Base-by-base conservation (phyloP, 1,140 invertebrate species). In the Psix sp. region DNA sequence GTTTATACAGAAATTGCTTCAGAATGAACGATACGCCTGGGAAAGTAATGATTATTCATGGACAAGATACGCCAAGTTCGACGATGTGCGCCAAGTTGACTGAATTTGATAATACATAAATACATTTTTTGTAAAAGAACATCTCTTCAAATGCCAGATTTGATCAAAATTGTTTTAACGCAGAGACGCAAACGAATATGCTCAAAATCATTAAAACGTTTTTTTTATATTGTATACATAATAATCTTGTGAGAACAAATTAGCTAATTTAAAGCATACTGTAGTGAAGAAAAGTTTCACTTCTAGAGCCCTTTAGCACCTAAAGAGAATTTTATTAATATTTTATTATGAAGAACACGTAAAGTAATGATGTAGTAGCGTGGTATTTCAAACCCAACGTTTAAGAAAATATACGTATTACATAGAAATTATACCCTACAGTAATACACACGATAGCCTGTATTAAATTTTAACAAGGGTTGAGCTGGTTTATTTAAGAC, bases 21-120 rank as follows among this genome's bases (percentile, higher is more conserved):
- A 49, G 33, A 60, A 71, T 62, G 26, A 71, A 71, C 56, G 56
- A 70, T 48, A 62, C 57, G 56, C 57, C 42, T 48, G 56, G 56
- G 56, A 62, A 71, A 48, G 40, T 48, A 54, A 54, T 62, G 42
- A 71, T 71, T 62, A 70, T 60, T 70, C 49, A 70, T 60, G 54
- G 56, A 60, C 46, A 70, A 68, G 65, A 68, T 68, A 60, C 54
- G 39, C 20, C 51, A 46, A 38, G 21, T 67, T 67, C 52, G 29
- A 13, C 9, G 17, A 20, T 13, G 21, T 16, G 6, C n/a, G n/a
- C n/a, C n/a, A n/a, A n/a, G n/a, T n/a, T n/a, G n/a, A n/a, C n/a
- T n/a, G n/a, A n/a, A n/a, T n/a, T n/a, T n/a, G n/a, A n/a, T n/a
- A n/a, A n/a, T n/a, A n/a, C n/a, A n/a, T n/a, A n/a, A n/a, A 43